Base-by-base conservation (phyloP, 2,888 invertebrate genomes). In the Euproctis similis region DNA sequence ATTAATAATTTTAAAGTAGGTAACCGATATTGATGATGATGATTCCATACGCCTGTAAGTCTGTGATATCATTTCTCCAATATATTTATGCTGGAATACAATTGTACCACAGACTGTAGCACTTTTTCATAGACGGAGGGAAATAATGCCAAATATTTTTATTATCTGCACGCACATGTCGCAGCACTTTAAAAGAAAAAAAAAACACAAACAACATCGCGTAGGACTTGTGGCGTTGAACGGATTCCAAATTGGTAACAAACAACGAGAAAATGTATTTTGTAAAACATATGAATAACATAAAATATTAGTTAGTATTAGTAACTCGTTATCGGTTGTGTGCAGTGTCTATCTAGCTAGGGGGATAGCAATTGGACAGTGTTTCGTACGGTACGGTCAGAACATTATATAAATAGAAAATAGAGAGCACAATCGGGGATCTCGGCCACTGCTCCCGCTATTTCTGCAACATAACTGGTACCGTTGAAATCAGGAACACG, bases 391-490 rank as follows among this genome's bases (percentile, higher is more conserved):
- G 58, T 60, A 51, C 52, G 29, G 34, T 42, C 36, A 40, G 54
- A 48, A 47, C 52, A 62, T 65, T 74, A 75, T n/a, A n/a, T 65
- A 73, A 74, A 74, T 80, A 77, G 72, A 68, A 61, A 67, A 66
- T 59, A 69, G 60, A 59, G 53, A 50, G 63, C 53, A 67, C 54
- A 63, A 66, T 67, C 56, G 57, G 59, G 54, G 36, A 70, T 61
- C 59, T 67, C 70, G 70, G 74, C 58, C 71, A 69, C 67, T 70
- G 69, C 67, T 76, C 60, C 57, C 64, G 68, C 71, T 80, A 77
- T 77, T 80, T 77, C 51, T 63, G 69, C n/a, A 67, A 58, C 58
- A 61, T 49, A 67, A 66, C 60, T 64, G 58, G 65, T 60, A 54
- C 60, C n/a, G n/a, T n/a, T 52, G 53, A 56, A 64, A 71, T 68